Evolutionary conservation across 1,140 invertebrate genomes (phyloP), one percentile per base, ranked within the genome.

Genomic region (Ptiloglossa arizonensis): DNA sequence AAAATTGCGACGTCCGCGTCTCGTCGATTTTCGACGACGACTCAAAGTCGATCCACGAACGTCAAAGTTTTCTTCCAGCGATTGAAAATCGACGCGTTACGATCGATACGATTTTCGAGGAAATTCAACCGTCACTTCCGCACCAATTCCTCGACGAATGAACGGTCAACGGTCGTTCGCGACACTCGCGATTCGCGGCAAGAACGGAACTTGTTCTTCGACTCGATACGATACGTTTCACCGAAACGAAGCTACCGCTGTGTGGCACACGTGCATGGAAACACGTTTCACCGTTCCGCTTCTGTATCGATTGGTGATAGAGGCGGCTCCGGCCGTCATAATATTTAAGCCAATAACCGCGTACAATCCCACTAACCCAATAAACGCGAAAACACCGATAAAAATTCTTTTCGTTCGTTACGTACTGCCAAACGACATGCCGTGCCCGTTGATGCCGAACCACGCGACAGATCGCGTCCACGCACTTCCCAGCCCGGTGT

Each of bases 291-390:
- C 32, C n/a, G 57, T 57, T 38, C 70, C 29, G 38, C n/a, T 27
- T 24, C 70, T 22, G 54, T 69, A 76, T 76, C 73, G 73, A 76
- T 76, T n/a, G 66, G 24, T 76, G 73, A 76, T 76, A 76, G 73
- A 75, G 72, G 17, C 52, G 5, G 27, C 8, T 27, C 11, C 9
- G 27, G 22, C 66, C 32, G 54, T 69, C 64, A 76, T 50, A 76
- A 76, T 59, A 76, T 76, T 76, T 76, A 76, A 76, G 73, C 73
- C 73, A 76, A 76, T 76, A 76, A 76, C 52, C 22, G 54, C 2
- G 41, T 32, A 15, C 54, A 50, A 76, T 76, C 73, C 64, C 22
- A 6, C 24, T 76, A 76, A 69, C 54, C 29, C 54, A 38, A 76
- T 68, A 59, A 48, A 48, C 52, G 2, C 2, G 15, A 24, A 44